Conservation (phyloP, 2,797 vertebrate genomes). For the Lagorchestes hirsutus region DNA sequence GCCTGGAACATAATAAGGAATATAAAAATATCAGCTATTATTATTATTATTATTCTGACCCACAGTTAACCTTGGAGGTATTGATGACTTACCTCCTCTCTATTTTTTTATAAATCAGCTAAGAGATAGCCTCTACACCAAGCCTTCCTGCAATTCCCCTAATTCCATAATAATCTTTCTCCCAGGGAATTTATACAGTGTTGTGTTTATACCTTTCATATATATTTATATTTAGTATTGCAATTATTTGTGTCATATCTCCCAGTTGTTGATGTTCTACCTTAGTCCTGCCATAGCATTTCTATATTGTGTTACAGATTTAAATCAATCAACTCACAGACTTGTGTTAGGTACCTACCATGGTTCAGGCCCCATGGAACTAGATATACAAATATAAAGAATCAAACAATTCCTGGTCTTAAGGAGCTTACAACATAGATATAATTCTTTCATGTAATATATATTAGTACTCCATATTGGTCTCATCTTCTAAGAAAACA, state of each 20-base stretch:
- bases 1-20: neutral
- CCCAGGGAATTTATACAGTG: neutral
- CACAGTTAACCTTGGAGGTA: neutral
- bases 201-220: neutral
- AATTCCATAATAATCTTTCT: neutral
- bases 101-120: neutral
- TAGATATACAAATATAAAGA: neutral
- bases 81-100: neutral
- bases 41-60: neutral
- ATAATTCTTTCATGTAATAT: neutral
- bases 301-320: neutral
- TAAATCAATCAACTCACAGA: neutral
- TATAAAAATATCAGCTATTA: neutral
- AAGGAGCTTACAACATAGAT: neutral
- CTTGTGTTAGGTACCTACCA: neutral
- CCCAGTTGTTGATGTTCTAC: neutral
- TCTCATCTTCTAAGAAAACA: neutral
- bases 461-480: neutral
- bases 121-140: neutral
- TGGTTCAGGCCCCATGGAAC: neutral
- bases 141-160: neutral
- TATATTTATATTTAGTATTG: neutral
- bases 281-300: neutral
- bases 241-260: neutral
- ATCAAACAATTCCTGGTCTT: neutral